Conservation (phyloP, 2,888 invertebrate genomes). For the Dryobota labecula region DNA sequence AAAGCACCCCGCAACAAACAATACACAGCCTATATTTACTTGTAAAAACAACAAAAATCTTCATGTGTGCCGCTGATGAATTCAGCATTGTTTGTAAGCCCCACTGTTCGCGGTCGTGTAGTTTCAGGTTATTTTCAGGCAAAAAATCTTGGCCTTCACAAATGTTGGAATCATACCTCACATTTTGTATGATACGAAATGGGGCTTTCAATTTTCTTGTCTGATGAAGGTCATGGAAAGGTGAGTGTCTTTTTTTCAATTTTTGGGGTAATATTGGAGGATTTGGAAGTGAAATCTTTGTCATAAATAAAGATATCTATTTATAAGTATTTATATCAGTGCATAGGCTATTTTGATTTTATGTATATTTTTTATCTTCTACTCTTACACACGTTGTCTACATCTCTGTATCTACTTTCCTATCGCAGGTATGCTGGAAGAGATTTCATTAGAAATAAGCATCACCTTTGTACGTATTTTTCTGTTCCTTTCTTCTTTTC, state of each 20-base stretch:
- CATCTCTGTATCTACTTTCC: too few species aligned
- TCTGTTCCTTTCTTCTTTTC: too few species aligned
- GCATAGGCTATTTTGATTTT: too few species aligned
- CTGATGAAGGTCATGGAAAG: slow-evolving; percentile 24
- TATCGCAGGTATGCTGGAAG: too few species aligned
- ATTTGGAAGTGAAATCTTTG: background rate
- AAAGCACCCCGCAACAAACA: slow-evolving; percentile 30
- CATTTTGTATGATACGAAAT: slow-evolving; percentile 30
- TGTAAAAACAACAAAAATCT: slow-evolving; percentile 46
- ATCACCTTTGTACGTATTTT: too few species aligned
- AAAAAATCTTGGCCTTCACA: slow-evolving; percentile 52
- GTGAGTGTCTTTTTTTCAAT: background rate
- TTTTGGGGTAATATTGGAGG: background rate
- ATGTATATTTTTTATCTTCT: too few species aligned
- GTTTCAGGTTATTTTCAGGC: slow-evolving; percentile 45
- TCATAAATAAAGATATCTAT: background rate
- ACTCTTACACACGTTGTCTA: too few species aligned
- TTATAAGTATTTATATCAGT: too few species aligned
- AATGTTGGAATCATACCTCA: slow-evolving; percentile 34
- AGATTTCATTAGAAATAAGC: too few species aligned
- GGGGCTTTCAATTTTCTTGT: slow-evolving; percentile 17
- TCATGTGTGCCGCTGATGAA: slow-evolving; percentile 53
- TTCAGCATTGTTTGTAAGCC: slow-evolving; percentile 51
- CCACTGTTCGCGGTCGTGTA: slow-evolving; percentile 39
- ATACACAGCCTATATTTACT: slow-evolving; percentile 37